Conservation (phyloP, 2,113 vertebrate genomes). For the Microcebus tavaratra region DNA sequence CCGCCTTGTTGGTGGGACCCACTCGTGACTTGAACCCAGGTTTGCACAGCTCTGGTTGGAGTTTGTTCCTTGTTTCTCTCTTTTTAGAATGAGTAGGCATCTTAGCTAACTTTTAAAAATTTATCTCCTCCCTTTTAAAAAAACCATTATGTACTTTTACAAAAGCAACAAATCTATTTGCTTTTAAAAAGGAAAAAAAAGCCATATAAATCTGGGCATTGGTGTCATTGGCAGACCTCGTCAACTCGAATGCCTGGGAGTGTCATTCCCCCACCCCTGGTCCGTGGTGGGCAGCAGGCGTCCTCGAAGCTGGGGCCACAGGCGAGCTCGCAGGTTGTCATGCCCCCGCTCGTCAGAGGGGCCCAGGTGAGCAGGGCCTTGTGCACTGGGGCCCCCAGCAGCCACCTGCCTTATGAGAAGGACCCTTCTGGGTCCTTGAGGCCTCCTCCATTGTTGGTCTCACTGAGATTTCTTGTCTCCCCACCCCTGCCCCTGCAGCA, state of each 20-base stretch:
- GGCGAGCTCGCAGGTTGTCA: slow-evolving; percentile 92
- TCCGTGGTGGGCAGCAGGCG: slow-evolving; percentile 93
- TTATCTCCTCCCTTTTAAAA: neutral
- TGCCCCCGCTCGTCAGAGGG: slow-evolving; percentile 96
- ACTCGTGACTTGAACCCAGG: neutral
- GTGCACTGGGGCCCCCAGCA: neutral
- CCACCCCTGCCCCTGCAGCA: slow-evolving; percentile 83
- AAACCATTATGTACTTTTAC: neutral
- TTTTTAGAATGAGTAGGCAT: neutral
- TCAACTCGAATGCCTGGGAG: slow-evolving; percentile 91
- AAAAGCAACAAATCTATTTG: neutral
- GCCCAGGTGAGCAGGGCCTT: slow-evolving; percentile 89
- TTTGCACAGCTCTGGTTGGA: neutral
- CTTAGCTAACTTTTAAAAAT: neutral
- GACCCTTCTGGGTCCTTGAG: neutral
- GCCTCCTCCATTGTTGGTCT: neutral
- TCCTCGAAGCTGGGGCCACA: slow-evolving; percentile 90
- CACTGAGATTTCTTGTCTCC: neutral
- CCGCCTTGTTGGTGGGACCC: no score
- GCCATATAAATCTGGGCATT: neutral
- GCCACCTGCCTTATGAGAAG: rapidly evolving
- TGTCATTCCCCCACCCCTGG: slow-evolving; percentile 95
- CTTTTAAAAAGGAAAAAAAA: neutral
- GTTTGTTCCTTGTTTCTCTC: neutral
- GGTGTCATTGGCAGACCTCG: slow-evolving; percentile 79